Evolutionary conservation across 2,888 invertebrate genomes (phyloP).

Genomic region (Cataglyphis livida): DNA sequence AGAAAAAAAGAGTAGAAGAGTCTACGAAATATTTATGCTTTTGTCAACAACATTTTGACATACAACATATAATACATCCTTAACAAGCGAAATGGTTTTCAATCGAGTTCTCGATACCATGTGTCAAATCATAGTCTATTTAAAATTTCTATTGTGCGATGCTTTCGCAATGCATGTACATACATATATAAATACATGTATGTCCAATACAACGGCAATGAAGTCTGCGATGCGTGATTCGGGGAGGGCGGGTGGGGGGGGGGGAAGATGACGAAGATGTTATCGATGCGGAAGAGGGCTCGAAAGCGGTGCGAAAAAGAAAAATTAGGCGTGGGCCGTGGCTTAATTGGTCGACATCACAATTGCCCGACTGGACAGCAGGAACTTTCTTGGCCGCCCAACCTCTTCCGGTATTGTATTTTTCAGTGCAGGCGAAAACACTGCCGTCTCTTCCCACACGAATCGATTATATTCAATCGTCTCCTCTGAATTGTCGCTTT

Average conservation of each 20-base stretch:
- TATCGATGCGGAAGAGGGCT: constrained; percentile 70
- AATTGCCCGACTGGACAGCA: constrained; percentile 63
- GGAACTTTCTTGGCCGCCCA: constrained; percentile 72
- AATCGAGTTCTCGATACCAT: not conserved
- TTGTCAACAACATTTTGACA: too few relatives aligned
- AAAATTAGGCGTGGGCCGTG: constrained; percentile 73
- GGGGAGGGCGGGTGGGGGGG: not conserved
- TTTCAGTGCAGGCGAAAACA: constrained; percentile 68
- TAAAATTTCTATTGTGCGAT: not conserved
- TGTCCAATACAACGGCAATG: not conserved
- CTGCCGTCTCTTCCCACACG: constrained; percentile 67
- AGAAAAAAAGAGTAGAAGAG: too few relatives aligned
- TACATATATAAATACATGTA: not conserved
- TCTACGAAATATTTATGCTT: too few relatives aligned
- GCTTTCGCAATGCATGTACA: not conserved
- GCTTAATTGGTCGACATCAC: constrained; percentile 74
- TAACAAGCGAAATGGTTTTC: not conserved
- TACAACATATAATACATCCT: too few relatives aligned
- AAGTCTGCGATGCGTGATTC: constrained; percentile 15
- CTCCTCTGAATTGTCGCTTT: constrained; percentile 19
- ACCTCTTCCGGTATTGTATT: constrained; percentile 73
- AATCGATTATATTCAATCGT: constrained; percentile 47
- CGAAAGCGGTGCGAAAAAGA: constrained; percentile 53
- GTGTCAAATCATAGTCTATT: not conserved
- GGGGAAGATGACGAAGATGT: constrained; percentile 56